Conservation (phyloP, 2,797 vertebrate species). For the Tenualosa thibaudeaui region DNA sequence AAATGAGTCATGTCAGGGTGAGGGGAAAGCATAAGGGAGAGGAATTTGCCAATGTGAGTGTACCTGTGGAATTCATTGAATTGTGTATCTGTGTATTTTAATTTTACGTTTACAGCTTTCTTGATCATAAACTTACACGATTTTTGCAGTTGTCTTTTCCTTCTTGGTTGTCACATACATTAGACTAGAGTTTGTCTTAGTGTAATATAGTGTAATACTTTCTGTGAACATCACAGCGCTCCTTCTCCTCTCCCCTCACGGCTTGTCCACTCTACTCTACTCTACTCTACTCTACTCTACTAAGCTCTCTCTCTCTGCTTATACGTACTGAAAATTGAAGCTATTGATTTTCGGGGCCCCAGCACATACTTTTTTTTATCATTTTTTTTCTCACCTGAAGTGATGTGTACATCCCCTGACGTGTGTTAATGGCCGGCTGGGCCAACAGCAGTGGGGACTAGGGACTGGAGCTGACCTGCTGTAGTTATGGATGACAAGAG, state of each 20-base stretch:
- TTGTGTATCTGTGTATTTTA: not conserved
- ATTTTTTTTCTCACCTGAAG: slow-evolving; percentile 56
- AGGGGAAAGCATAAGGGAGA: not conserved
- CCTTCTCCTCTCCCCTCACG: not conserved
- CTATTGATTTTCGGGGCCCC: slow-evolving; percentile 64
- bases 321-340: slow-evolving; percentile 54
- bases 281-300: not conserved
- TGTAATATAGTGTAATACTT: not conserved
- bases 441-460: slow-evolving; percentile 11
- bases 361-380: slow-evolving; percentile 52
- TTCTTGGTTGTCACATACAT: not conserved
- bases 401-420: slow-evolving; percentile 55
- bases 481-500: not conserved
- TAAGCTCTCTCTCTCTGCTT: too few species aligned
- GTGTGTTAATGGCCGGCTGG: slow-evolving; percentile 48
- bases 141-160: not conserved
- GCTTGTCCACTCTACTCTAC: not conserved
- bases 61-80: too few species aligned
- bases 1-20: not conserved
- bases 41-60: too few species aligned
- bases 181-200: not conserved
- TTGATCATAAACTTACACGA: too few species aligned
- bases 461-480: too few species aligned
- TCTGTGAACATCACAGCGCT: not conserved
- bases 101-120: not conserved